Evolutionary conservation across 2,888 invertebrate genomes (phyloP).

Genomic region (Scaptodrosophila latifasciaeformis): DNA sequence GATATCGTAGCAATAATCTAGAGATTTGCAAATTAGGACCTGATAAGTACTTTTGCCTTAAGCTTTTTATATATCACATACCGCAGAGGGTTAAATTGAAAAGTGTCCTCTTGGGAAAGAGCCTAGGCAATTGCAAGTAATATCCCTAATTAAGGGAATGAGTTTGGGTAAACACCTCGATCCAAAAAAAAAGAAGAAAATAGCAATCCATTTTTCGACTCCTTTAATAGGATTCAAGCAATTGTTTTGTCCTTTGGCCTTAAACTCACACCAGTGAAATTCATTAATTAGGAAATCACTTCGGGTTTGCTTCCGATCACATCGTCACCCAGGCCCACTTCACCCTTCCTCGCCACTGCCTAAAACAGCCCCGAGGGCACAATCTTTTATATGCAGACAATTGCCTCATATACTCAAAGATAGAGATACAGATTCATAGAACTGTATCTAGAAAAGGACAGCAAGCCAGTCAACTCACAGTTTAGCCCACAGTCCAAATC

Average conservation of each 20-base stretch:
- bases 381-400: constrained; percentile 46
- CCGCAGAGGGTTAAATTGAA: too few species aligned
- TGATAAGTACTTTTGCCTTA: too few species aligned
- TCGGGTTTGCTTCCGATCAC: constrained; percentile 58
- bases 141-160: too few species aligned
- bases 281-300: constrained; percentile 64
- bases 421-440: not conserved
- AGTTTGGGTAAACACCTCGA: too few species aligned
- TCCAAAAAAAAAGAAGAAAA: too few species aligned
- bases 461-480: not conserved
- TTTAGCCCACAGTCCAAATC: constrained; percentile 14
- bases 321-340: constrained; percentile 32
- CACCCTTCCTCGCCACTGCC: not conserved
- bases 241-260: not conserved
- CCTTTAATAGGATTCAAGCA: too few species aligned
- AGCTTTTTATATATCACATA: too few species aligned
- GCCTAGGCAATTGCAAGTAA: too few species aligned
- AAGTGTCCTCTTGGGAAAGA: too few species aligned
- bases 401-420: constrained; percentile 20
- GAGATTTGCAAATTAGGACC: too few species aligned
- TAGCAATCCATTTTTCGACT: too few species aligned
- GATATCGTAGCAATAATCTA: too few species aligned
- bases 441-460: not conserved
- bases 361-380: constrained; percentile 15
- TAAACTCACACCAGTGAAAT: constrained; percentile 32